Evolutionary conservation across 2,888 invertebrate genomes (phyloP).

Genomic region (Cephus pulcher): DNA sequence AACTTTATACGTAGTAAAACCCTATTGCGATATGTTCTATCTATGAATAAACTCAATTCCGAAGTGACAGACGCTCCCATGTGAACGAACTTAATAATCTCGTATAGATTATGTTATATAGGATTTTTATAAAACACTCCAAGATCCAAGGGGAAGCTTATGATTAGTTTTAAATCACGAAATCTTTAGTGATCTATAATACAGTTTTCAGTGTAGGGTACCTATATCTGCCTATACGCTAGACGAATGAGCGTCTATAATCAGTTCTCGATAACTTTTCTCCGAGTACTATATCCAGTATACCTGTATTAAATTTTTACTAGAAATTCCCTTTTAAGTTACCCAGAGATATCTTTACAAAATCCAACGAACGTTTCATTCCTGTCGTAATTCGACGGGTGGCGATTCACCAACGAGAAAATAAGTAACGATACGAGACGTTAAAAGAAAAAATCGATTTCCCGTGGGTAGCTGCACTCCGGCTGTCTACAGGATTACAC

Average conservation of each 20-base stretch:
- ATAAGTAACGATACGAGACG: background rate
- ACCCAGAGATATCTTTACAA: constrained; percentile 38
- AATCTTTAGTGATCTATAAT: background rate
- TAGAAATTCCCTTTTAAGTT: background rate
- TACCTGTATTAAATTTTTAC: background rate
- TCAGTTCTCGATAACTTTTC: background rate
- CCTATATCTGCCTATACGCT: background rate
- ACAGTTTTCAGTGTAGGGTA: too few relatives aligned
- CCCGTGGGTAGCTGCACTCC: background rate
- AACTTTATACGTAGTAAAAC: too few relatives aligned
- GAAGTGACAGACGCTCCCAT: background rate
- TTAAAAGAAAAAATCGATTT: background rate
- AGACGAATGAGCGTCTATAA: background rate
- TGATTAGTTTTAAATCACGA: background rate
- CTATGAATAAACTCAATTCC: background rate
- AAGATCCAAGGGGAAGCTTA: background rate
- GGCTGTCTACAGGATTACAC: background rate
- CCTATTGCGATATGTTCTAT: background rate
- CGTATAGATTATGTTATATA: background rate
- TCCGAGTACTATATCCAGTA: background rate
- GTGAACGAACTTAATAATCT: background rate
- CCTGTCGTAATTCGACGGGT: constrained; percentile 26
- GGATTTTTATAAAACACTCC: background rate
- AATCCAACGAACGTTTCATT: constrained; percentile 23
- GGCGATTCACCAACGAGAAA: constrained; percentile 6